Percentiles rank a stretch among this genome's conserved stretches.
Evolutionary conservation across 2,797 vertebrate genomes (phyloP).

Genomic region (Spinibarbus caldwelli): DNA sequence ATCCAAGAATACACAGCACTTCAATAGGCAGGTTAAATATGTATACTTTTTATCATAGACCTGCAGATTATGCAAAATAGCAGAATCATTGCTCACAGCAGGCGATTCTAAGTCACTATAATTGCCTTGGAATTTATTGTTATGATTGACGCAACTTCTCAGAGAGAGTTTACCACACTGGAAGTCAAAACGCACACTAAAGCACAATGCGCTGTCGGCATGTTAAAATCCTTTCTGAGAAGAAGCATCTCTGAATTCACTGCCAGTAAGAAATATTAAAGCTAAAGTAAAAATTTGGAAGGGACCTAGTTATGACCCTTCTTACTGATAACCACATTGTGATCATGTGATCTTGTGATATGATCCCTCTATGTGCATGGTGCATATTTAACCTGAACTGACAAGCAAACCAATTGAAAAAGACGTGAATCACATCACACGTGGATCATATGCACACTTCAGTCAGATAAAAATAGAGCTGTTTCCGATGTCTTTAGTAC

Average conservation of each 20-base stretch:
- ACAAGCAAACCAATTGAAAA: conserved; percentile 17
- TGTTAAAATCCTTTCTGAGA: neutral
- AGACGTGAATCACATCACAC: neutral
- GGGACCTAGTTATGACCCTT: neutral
- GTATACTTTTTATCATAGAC: neutral
- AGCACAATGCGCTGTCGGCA: neutral
- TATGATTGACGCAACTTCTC: neutral
- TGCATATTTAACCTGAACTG: conserved; percentile 17
- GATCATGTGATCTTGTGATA: neutral
- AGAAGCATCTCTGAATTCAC: neutral
- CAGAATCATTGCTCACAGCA: neutral
- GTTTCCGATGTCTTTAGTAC: neutral
- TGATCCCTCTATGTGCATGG: neutral
- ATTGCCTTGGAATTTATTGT: neutral
- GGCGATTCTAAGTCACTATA: neutral
- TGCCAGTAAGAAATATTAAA: neutral
- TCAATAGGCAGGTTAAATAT: neutral
- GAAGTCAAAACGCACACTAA: neutral
- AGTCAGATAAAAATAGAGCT: conserved; percentile 8
- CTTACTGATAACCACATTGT: neutral
- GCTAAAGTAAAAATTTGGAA: neutral
- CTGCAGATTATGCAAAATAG: conserved; percentile 6
- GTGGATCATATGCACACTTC: conserved; percentile 6
- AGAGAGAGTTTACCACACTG: neutral
- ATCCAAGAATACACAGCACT: neutral